phyloP scores from a whole-genome alignment of 2,888 invertebrate genomes.

The Callinectes sapidus region DNA sequence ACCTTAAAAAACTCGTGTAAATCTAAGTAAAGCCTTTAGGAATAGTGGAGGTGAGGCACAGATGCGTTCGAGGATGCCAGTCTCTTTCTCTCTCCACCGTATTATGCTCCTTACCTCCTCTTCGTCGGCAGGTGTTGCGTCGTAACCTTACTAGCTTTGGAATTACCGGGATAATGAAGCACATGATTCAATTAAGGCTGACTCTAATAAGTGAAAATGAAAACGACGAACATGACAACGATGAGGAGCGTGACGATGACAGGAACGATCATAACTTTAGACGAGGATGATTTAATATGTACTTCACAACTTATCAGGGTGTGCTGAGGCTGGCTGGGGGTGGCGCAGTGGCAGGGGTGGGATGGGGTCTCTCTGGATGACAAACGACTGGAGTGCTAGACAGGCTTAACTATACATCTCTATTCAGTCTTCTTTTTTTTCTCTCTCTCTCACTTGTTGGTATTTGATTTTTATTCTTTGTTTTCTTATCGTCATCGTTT shows the following conservation, averaged over 20 bases:
- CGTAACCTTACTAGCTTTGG: conserved; percentile 9
- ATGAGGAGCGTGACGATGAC: background rate
- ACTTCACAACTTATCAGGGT: background rate
- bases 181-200: background rate
- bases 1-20: too few species aligned
- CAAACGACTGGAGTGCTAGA: too few species aligned
- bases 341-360: background rate
- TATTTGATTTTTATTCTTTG: too few species aligned
- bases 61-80: too few species aligned
- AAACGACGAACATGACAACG: background rate
- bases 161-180: conserved; percentile 13
- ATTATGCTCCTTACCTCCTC: background rate
- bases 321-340: background rate
- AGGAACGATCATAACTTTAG: background rate
- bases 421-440: too few species aligned
- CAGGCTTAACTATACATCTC: too few species aligned
- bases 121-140: background rate
- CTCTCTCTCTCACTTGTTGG: too few species aligned
- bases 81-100: background rate
- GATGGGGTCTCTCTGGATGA: too few species aligned
- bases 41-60: too few species aligned
- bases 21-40: too few species aligned
- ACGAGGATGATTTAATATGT: background rate
- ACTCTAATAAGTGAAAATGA: background rate
- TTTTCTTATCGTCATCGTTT: too few species aligned